Base-by-base conservation (phyloP, 92 coral and sea anemone genomes). In the Palythoa grandis region DNA sequence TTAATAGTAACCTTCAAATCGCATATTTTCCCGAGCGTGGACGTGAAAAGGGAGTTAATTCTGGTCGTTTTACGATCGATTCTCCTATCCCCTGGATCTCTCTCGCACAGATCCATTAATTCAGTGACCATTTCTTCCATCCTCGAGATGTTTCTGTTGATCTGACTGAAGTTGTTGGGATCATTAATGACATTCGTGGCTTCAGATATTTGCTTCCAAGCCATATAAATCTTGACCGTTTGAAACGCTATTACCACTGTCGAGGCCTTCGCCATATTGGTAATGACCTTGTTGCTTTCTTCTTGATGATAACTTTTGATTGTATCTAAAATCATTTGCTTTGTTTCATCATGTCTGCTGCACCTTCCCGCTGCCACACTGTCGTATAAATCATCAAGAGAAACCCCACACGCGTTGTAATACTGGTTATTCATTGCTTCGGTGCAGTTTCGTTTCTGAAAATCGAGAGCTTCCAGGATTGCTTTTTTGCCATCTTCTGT, bases 181-280 rank as follows among this genome's bases (percentile, higher is more conserved):
- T 88, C 86, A 77, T 88, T 76, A 15, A 92, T 88, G 71, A 93
- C 82, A 63, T 93, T 93, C 40, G 90, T 80, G 39, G 95, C 95
- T 11, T 61, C 82, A 13, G 92, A 91, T 47, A 93, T 90, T 20
- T 67, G 77, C 57, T 86, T 90, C 95, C 95, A 93, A 0, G 95
- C 95, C 25, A 57, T 3, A 77, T 77, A 86, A 38, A 93, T 52
- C 87, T 93, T 93, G 77, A 90, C 84, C 19, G 72, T 48, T 66
- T 90, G 93, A 86, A 86, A 38, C 37, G 71, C 87, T 3, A 90
- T 88, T 1, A 89, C 89, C 12, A 76, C 2, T 12, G 88, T 87
- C 4, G 93, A 88, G 25, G 91, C 94, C 52, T 76, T 78, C 19
- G 58, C 93, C 93, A 92, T 88, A 63, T 92, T 57, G 77, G 78